Base-by-base conservation (phyloP, 53 echinoderm and acorn worm species). In the Actinopyga echinites region DNA sequence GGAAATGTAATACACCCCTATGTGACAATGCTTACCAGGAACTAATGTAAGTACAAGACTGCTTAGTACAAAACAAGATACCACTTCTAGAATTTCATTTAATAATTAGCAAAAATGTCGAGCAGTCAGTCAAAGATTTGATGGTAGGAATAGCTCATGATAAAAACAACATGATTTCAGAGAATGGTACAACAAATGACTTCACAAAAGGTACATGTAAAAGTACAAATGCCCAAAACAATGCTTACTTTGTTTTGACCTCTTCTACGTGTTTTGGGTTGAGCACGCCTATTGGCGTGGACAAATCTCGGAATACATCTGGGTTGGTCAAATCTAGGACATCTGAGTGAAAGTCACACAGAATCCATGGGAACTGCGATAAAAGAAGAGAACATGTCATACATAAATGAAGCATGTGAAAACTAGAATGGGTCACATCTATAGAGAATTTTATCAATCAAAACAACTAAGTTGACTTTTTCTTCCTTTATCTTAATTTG, bases 321-420 rank as follows among this genome's bases (percentile, higher is more conserved):
- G 90, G 90, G 80, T 96, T 88, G 4, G 77, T 64, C 8, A 96
- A 86, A 78, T 96, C 94, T 30, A 96, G 86, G 12, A 85, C 87
- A 26, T 96, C 97, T 20, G 90, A 89, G 35, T 83, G 88, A 85
- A 92, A 96, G 88, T 96, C 97, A 43, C 83, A 68, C 37, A 96
- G 85, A 64, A 96, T 91, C 97, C 97, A 96, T 56, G 97, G 97
- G 86, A 96, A 96, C 97, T 96, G 71, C 2, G 29, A 49, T 4
- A 49, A 49, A 49, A 0, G 17, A 13, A 49, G 15, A 49, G 2
- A 13, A 49, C 49, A 15, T 15, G 17, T 40, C 40, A 49, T 15
- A 49, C 1, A 8, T 2, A 49, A 49, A 15, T n/a, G n/a, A n/a
- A n/a, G n/a, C n/a, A n/a, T n/a, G n/a, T n/a, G 0, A 49, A 44